Evolutionary conservation across 2,888 invertebrate species (phyloP).

Genomic region (Platerodrilus igneus): DNA sequence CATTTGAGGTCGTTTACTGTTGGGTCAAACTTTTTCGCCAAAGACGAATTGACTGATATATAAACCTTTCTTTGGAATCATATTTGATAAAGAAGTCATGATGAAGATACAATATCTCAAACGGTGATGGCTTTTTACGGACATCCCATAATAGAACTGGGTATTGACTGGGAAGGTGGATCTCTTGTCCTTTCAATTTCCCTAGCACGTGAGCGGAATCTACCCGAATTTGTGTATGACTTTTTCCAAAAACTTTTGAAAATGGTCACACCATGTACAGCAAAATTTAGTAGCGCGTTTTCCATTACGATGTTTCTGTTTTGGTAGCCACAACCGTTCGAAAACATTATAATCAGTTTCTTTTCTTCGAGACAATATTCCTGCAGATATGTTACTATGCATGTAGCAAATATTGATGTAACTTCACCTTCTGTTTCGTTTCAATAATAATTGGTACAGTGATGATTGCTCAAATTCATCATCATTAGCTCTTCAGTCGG

Average conservation of each 20-base stretch:
- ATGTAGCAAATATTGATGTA: conserved; percentile 9
- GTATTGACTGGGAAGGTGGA: conserved; percentile 25
- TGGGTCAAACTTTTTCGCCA: background rate
- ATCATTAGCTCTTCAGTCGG: too few relatives aligned
- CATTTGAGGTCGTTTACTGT: background rate
- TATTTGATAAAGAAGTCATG: background rate
- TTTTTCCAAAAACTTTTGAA: conserved; percentile 22
- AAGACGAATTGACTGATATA: conserved; percentile 1
- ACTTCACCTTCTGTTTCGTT: conserved; percentile 12
- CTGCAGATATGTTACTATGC: conserved; percentile 8
- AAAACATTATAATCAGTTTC: conserved; percentile 23
- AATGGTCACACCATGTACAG: conserved; percentile 12
- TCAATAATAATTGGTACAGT: conserved; percentile 11
- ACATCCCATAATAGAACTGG: conserved; percentile 17
- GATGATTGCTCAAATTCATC: conserved; percentile 8
- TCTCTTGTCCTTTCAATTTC: conserved; percentile 22
- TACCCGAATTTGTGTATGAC: conserved; percentile 27
- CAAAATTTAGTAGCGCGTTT: conserved; percentile 24
- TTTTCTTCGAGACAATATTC: conserved; percentile 6
- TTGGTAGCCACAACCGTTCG: conserved; percentile 29
- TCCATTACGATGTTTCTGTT: conserved; percentile 24
- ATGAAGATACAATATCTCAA: background rate
- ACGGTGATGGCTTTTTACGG: conserved; percentile 14
- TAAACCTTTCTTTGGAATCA: background rate
- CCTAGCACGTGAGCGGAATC: conserved; percentile 23